These are phyloP conservation scores for Acrocera orbiculus DNA, from an alignment of 2,888 invertebrate genomes.

Conservation along the genomic window DNA sequence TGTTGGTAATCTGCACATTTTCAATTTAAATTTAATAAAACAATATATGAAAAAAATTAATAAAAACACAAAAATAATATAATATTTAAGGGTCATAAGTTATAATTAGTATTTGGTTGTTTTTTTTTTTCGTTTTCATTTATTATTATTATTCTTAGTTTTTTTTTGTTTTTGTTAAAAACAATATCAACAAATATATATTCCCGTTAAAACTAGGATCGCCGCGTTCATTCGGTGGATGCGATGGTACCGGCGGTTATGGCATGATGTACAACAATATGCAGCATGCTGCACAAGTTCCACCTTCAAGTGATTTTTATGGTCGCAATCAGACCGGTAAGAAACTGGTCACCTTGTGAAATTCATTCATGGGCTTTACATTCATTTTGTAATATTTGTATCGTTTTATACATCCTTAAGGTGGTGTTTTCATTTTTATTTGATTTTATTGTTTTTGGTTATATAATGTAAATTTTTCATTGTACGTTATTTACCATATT, in stretches of 20 bases:
- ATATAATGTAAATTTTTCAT: too few relatives aligned
- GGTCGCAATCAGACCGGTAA: constrained; percentile 31
- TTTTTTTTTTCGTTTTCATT: too few relatives aligned
- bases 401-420: too few relatives aligned
- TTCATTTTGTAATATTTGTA: too few relatives aligned
- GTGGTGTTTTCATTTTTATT: too few relatives aligned
- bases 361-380: too few relatives aligned
- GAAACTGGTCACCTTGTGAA: constrained; percentile 16
- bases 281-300: constrained; percentile 21
- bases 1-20: constrained; percentile 3
- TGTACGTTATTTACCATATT: too few relatives aligned
- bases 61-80: background rate
- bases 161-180: too few relatives aligned
- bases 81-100: constrained; percentile 6
- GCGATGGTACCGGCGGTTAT: constrained; percentile 23
- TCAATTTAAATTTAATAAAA: background rate
- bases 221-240: constrained; percentile 28
- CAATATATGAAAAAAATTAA: background rate
- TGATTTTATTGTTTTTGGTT: too few relatives aligned
- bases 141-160: too few relatives aligned
- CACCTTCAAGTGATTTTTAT: constrained; percentile 30
- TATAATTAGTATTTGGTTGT: too few relatives aligned
- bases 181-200: constrained; percentile 17
- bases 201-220: constrained; percentile 29
- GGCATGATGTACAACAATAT: constrained; percentile 23